Conservation (phyloP, 1,140 invertebrate species). For the Zophobas atratus region DNA sequence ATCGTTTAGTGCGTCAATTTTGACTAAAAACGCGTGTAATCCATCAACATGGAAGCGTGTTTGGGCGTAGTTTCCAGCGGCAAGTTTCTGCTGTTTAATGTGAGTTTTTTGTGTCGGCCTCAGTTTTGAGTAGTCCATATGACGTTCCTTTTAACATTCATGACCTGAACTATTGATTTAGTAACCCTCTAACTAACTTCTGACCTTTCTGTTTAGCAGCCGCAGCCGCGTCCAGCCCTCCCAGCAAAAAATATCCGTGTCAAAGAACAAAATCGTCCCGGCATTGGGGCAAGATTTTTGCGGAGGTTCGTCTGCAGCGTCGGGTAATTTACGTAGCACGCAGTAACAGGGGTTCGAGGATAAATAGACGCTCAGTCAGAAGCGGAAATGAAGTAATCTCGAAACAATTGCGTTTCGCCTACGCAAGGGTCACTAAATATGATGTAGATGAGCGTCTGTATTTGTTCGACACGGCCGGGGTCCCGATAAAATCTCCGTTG, state of each 20-base stretch:
- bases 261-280: background rate
- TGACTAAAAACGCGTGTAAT: too few species aligned
- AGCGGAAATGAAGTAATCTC: conserved; percentile 39
- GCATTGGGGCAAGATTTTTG: conserved; percentile 7
- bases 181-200: too few species aligned
- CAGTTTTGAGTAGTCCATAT: too few species aligned
- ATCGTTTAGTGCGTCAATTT: too few species aligned
- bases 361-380: conserved; percentile 32
- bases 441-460: conserved; percentile 13
- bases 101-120: too few species aligned
- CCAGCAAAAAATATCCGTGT: background rate
- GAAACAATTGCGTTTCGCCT: conserved; percentile 29
- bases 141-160: too few species aligned
- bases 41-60: too few species aligned
- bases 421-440: conserved; percentile 38
- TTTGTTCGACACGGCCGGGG: conserved; percentile 14
- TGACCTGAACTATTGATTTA: too few species aligned
- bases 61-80: too few species aligned
- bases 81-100: too few species aligned
- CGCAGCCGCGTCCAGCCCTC: too few species aligned
- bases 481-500: background rate
- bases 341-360: conserved; percentile 2
- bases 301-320: conserved; percentile 5
- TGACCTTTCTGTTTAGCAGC: too few species aligned
- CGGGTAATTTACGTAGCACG: conserved; percentile 3